phyloP scores from a whole-genome alignment of 2,113 vertebrate species.

The Apistogramma diplotaenia region DNA sequence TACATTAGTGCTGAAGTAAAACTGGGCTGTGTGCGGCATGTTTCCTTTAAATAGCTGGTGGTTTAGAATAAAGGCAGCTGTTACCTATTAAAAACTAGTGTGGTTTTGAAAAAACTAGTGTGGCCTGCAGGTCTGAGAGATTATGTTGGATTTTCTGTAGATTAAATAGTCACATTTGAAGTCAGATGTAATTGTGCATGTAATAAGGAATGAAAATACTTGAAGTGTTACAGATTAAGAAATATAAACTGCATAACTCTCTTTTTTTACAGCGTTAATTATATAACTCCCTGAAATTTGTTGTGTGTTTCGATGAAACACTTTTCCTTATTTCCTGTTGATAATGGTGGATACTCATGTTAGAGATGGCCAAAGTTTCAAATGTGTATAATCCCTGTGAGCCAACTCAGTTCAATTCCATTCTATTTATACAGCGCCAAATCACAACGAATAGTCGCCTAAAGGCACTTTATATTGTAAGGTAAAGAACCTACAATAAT shows the following conservation, averaged over 20 bases:
- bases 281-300: background rate
- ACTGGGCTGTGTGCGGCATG: background rate
- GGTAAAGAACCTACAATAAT: too few species aligned
- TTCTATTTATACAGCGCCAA: too few species aligned
- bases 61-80: conserved; percentile 1
- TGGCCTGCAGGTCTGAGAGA: background rate
- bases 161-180: conserved; percentile 13
- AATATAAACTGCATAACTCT: background rate
- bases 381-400: too few species aligned
- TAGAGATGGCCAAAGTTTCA: too few species aligned
- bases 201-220: background rate
- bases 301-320: background rate
- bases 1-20: background rate
- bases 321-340: background rate
- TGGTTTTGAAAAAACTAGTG: conserved; percentile 2
- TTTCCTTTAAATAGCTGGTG: background rate
- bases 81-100: background rate
- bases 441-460: too few species aligned
- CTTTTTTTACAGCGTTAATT: background rate
- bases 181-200: background rate
- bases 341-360: background rate
- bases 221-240: background rate
- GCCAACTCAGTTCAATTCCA: too few species aligned
- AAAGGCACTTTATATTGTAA: too few species aligned
- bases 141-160: background rate